These are phyloP conservation scores for Sus scrofa DNA, from an alignment of 2,113 vertebrate species.

Conservation along the genomic window T2T-Sscrofa CM000826.6:32358001-32358500, in stretches of 20 bases:
- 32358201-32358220: constrained; percentile 21
- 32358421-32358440: too few species aligned
- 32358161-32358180: constrained; percentile 13
- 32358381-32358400: too few species aligned
- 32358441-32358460: background rate
- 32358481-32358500: background rate
- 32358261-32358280: background rate
- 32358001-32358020: too few species aligned
- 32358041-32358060: too few species aligned
- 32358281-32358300: constrained; percentile 52
- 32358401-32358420: too few species aligned
- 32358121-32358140: background rate
- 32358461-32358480: background rate
- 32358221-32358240: constrained; percentile 18
- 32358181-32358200: constrained; percentile 55
- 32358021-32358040: too few species aligned
- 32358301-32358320: too few species aligned
- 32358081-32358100: background rate
- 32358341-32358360: too few species aligned
- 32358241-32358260: background rate
- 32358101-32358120: background rate
- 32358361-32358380: too few species aligned
- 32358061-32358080: background rate
- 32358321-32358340: too few species aligned
- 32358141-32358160: background rate